phyloP scores from a whole-genome alignment of 2,797 vertebrate species.

The Selene dorsalis region DNA sequence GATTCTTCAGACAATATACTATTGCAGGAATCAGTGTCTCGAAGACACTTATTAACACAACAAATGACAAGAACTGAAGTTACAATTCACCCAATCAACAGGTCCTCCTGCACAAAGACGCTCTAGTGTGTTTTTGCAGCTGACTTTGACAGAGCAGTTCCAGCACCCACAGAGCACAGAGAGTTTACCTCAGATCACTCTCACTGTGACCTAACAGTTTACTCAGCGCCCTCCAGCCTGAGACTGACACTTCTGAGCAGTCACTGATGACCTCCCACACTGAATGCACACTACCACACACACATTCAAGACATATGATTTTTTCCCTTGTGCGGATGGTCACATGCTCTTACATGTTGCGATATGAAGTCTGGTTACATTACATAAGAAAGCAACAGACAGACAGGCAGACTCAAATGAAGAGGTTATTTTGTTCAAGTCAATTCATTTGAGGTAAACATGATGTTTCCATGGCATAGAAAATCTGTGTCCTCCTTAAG shows the following conservation, averaged over 20 bases:
- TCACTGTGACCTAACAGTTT: constrained; percentile 59
- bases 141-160: constrained; percentile 56
- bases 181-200: constrained; percentile 52
- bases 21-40: background rate
- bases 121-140: constrained; percentile 73
- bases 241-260: constrained; percentile 31
- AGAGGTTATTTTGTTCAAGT: background rate
- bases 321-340: constrained; percentile 1
- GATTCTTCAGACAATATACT: background rate
- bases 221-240: constrained; percentile 38
- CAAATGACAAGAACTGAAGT: constrained; percentile 10
- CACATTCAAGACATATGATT: constrained; percentile 10
- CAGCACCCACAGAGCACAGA: constrained; percentile 41
- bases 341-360: constrained; percentile 11
- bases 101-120: constrained; percentile 26
- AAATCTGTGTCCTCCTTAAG: no score
- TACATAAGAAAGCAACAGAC: background rate
- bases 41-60: background rate
- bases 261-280: constrained; percentile 51
- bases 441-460: background rate
- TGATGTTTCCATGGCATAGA: background rate
- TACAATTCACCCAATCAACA: constrained; percentile 24
- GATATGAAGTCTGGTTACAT: constrained; percentile 1
- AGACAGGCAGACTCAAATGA: background rate
- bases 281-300: constrained; percentile 19